These are phyloP conservation scores for Indicator maculatus DNA, from an alignment of 2,113 vertebrate genomes.

Conservation along the genomic window DNA sequence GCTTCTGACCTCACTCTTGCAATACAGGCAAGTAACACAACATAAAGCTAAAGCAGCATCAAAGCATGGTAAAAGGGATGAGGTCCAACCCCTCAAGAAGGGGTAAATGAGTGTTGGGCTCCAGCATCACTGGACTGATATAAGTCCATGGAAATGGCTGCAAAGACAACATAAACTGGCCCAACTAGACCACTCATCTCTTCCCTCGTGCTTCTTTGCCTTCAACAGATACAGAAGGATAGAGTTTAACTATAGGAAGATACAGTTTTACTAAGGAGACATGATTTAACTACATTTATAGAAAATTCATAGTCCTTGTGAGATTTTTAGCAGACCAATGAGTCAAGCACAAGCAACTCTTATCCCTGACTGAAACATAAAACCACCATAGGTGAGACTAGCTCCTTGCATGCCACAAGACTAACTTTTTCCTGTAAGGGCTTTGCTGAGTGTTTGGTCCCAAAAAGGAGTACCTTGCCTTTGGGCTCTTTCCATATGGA, in stretches of 20 bases:
- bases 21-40: not conserved
- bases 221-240: not conserved
- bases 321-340: not conserved
- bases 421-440: not conserved
- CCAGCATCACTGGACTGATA: not conserved
- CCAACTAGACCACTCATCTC: not conserved
- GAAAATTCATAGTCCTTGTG: not conserved
- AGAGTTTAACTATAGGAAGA: no score
- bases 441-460: not conserved
- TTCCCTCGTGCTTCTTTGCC: not conserved
- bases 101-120: not conserved
- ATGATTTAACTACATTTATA: not conserved
- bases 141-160: not conserved
- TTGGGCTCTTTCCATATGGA: not conserved
- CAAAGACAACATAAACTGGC: not conserved
- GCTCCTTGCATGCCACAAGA: not conserved
- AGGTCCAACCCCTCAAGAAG: not conserved
- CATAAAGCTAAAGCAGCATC: not conserved
- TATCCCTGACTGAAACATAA: not conserved
- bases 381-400: not conserved
- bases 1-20: not conserved
- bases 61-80: not conserved
- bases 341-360: not conserved
- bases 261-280: not conserved
- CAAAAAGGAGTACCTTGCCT: not conserved